These are phyloP conservation scores for Nymphalis polychloros DNA, from an alignment of 2,888 invertebrate genomes.

Conservation along the genomic window DNA sequence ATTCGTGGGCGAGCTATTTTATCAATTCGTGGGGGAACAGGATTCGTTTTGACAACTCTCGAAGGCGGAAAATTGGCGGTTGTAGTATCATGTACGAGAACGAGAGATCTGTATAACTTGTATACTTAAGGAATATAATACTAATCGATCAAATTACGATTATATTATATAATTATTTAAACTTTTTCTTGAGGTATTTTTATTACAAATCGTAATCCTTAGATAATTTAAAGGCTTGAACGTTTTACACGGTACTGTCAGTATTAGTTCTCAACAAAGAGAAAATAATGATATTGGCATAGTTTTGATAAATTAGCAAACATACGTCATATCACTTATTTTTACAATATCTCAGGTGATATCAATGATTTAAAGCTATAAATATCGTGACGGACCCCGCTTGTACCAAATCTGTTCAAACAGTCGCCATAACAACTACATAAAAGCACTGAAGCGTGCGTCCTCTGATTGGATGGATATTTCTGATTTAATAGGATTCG, in stretches of 20 bases:
- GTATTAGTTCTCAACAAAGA: no score
- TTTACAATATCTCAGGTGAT: background rate
- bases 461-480: constrained; percentile 71
- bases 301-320: no score
- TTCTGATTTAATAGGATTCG: constrained; percentile 65
- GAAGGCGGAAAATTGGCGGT: constrained; percentile 37
- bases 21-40: constrained; percentile 70
- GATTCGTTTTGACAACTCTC: constrained; percentile 68
- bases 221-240: background rate
- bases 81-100: constrained; percentile 27
- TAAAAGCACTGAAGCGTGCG: constrained; percentile 58
- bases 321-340: no score
- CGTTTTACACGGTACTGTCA: background rate
- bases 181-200: background rate
- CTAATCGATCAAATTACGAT: background rate
- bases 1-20: constrained; percentile 71
- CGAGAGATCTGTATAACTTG: constrained; percentile 16
- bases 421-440: constrained; percentile 54
- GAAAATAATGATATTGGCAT: no score
- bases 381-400: constrained; percentile 18
- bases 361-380: constrained; percentile 13
- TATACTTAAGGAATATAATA: constrained; percentile 1
- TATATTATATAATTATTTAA: background rate
- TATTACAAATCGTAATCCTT: background rate
- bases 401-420: constrained; percentile 31